Conservation (phyloP, 2,888 invertebrate genomes). For the Kuschelorhynchus macadamiae region DNA sequence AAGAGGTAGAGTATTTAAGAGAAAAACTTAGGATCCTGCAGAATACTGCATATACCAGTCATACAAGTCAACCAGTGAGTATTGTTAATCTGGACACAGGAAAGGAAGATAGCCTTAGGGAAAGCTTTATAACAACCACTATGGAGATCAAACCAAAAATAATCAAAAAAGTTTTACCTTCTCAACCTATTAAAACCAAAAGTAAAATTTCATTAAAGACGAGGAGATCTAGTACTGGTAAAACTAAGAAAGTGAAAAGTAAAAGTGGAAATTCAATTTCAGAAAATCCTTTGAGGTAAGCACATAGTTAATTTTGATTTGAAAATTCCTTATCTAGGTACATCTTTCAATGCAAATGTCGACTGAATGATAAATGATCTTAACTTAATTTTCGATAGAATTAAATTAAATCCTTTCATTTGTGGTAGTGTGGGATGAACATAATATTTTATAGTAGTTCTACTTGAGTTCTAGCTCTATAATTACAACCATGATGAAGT, state of each 20-base stretch:
- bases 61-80: conserved; percentile 19
- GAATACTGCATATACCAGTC: conserved; percentile 50
- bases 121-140: conserved; percentile 31
- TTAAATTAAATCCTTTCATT: no score
- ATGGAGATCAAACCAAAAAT: conserved; percentile 47
- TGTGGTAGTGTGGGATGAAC: no score
- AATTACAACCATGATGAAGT: no score
- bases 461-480: no score
- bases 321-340: no score
- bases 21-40: conserved; percentile 62
- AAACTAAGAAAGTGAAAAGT: conserved; percentile 47
- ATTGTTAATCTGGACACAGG: conserved; percentile 33
- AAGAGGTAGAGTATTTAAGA: conserved; percentile 63
- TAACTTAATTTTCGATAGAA: no score
- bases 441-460: no score
- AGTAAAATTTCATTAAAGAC: conserved; percentile 54
- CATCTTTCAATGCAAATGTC: no score
- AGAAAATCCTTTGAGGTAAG: conserved; percentile 43
- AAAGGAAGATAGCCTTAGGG: conserved; percentile 18
- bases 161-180: conserved; percentile 27
- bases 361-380: no score
- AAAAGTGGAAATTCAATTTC: conserved; percentile 27
- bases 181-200: conserved; percentile 45
- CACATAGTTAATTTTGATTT: conserved; percentile 4
- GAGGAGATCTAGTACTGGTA: conserved; percentile 44